A percentile compares a stretch with the other conserved stretches of the same genome.
phyloP scores from a whole-genome alignment of 1,140 invertebrate species.

The Sitobion miscanthi region DNA sequence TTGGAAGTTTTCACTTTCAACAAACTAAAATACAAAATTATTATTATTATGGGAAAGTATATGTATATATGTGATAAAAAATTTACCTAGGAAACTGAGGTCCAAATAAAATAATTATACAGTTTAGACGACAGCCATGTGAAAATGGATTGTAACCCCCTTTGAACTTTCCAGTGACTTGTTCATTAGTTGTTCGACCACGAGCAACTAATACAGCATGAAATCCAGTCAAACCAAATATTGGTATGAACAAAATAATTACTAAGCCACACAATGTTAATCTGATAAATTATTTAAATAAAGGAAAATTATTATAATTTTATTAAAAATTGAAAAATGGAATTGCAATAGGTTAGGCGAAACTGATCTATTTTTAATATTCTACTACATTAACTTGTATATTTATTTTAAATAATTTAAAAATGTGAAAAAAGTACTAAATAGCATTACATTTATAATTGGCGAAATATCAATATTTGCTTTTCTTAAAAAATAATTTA shows the following conservation, averaged over 20 bases:
- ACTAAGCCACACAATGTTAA: conserved; percentile 55
- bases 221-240: conserved; percentile 96
- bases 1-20: conserved; percentile 59
- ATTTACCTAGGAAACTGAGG: conserved; percentile 93
- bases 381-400: not conserved
- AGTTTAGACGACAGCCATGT: conserved; percentile 90
- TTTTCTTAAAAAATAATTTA: not conserved
- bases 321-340: not conserved
- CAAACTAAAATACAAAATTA: conserved; percentile 59
- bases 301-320: conserved; percentile 39
- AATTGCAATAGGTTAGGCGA: not conserved
- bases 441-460: not conserved
- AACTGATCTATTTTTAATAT: too few species aligned
- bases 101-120: conserved; percentile 93
- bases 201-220: conserved; percentile 95
- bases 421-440: not conserved
- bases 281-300: conserved; percentile 36
- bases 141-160: conserved; percentile 97
- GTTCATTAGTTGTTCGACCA: conserved; percentile 99
- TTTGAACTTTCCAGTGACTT: conserved; percentile 98
- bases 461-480: not conserved
- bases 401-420: not conserved
- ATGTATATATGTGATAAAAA: not conserved
- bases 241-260: conserved; percentile 89
- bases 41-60: not conserved